Evolutionary conservation across 2,888 invertebrate genomes (phyloP).

Genomic region (Carterocephalus palaemon): DNA sequence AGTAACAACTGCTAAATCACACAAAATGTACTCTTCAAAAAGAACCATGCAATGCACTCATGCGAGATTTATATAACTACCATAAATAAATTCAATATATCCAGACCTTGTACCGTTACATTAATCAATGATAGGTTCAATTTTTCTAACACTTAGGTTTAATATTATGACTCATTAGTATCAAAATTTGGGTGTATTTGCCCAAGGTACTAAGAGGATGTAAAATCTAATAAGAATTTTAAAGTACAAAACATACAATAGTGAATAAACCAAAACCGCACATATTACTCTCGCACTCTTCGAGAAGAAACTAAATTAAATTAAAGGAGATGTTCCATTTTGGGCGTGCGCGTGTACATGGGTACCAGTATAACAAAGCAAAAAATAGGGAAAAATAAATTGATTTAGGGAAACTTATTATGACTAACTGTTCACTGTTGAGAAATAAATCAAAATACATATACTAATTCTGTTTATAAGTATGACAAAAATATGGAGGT

Average conservation of each 20-base stretch:
- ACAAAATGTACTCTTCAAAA: constrained; percentile 58
- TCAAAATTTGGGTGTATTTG: constrained; percentile 18
- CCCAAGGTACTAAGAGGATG: constrained; percentile 16
- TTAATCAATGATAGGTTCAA: constrained; percentile 48
- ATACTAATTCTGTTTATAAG: too few species aligned
- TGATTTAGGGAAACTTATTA: too few species aligned
- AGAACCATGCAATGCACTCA: constrained; percentile 67
- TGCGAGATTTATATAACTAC: constrained; percentile 49
- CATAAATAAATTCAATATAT: constrained; percentile 57
- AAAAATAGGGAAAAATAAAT: too few species aligned
- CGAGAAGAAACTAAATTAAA: too few species aligned
- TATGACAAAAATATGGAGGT: too few species aligned
- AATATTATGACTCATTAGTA: constrained; percentile 59
- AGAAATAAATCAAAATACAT: too few species aligned
- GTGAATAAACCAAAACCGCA: constrained; percentile 21
- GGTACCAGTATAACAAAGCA: too few species aligned
- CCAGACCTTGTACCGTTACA: constrained; percentile 55
- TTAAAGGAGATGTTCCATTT: too few species aligned
- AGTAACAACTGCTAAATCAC: constrained; percentile 41
- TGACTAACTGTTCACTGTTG: too few species aligned
- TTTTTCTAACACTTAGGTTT: constrained; percentile 42
- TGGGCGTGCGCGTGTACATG: too few species aligned
- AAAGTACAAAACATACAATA: constrained; percentile 18
- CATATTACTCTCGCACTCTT: constrained; percentile 12
- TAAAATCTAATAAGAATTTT: constrained; percentile 24